Evolutionary conservation across 2,797 vertebrate species (phyloP).

Genomic region (Bufotes viridis): DNA sequence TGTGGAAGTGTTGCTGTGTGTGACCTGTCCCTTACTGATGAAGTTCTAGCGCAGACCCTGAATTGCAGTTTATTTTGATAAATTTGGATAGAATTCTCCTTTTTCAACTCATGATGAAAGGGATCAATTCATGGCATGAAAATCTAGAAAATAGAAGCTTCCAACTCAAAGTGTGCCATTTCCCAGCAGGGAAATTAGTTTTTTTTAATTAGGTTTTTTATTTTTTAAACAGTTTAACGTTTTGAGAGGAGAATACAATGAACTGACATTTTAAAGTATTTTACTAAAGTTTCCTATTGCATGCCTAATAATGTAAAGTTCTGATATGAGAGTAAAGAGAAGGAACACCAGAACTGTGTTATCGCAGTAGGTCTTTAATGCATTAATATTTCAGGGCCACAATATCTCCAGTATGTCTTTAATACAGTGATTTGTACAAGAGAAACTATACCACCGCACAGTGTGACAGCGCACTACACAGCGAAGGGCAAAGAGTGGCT

Average conservation of each 20-base stretch:
- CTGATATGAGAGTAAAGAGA: constrained; percentile 15
- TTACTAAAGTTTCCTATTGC: constrained; percentile 6
- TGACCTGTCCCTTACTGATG: too few species aligned
- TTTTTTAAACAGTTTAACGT: background rate
- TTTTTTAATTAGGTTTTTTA: background rate
- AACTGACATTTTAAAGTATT: background rate
- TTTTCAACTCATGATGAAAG: background rate
- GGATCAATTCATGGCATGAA: background rate
- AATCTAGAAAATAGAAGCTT: background rate
- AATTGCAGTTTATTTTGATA: too few species aligned
- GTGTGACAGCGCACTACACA: constrained; percentile 57
- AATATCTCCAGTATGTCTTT: constrained; percentile 59
- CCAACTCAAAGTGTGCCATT: background rate
- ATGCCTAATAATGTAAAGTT: constrained; percentile 6
- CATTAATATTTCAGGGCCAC: constrained; percentile 34
- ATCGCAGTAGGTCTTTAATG: constrained; percentile 42
- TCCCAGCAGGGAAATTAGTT: background rate
- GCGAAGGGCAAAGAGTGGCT: constrained; percentile 51
- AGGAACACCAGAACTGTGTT: background rate
- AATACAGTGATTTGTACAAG: constrained; percentile 57
- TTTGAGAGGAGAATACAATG: background rate
- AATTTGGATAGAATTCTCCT: background rate
- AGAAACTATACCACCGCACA: constrained; percentile 58
- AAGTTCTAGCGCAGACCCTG: too few species aligned
- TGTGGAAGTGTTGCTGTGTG: too few species aligned